Percentiles rank a stretch among this genome's conserved stretches.
These are phyloP conservation scores for Gorsachius goisagi DNA, from an alignment of 2,113 vertebrate species.

Conservation along the genomic window DNA sequence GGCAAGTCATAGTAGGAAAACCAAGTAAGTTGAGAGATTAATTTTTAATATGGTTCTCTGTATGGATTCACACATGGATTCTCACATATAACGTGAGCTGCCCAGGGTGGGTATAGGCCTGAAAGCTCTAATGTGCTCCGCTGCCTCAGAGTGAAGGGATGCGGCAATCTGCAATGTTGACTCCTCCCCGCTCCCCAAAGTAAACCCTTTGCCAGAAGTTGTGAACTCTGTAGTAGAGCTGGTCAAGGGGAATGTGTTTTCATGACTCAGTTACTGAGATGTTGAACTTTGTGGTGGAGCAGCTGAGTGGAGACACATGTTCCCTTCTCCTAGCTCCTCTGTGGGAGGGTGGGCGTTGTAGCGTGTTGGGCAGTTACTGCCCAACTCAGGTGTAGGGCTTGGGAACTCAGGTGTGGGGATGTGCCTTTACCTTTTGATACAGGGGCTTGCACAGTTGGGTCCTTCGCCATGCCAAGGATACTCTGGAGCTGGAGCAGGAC, in stretches of 20 bases:
- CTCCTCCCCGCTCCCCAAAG: background rate
- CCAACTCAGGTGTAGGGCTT: rapidly evolving
- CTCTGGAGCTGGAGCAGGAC: background rate
- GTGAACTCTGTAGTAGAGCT: background rate
- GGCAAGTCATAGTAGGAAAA: background rate
- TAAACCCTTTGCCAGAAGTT: background rate
- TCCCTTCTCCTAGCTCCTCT: background rate
- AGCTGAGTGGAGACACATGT: rapidly evolving
- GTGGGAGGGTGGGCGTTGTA: rapidly evolving
- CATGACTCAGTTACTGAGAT: background rate
- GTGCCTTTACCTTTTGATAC: rapidly evolving
- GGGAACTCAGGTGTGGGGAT: background rate
- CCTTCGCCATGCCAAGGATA: rapidly evolving
- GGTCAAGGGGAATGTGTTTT: background rate
- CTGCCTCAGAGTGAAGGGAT: background rate
- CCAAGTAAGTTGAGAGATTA: background rate
- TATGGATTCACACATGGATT: background rate
- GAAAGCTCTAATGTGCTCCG: background rate
- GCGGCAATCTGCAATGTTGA: rapidly evolving
- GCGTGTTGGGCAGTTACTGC: background rate
- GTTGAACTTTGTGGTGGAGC: rapidly evolving
- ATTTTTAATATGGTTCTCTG: background rate
- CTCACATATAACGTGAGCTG: rapidly evolving
- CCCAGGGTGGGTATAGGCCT: background rate
- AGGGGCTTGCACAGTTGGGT: background rate